phyloP scores from a whole-genome alignment of 2,113 vertebrate species.

The Actenoides lindsayi region DNA sequence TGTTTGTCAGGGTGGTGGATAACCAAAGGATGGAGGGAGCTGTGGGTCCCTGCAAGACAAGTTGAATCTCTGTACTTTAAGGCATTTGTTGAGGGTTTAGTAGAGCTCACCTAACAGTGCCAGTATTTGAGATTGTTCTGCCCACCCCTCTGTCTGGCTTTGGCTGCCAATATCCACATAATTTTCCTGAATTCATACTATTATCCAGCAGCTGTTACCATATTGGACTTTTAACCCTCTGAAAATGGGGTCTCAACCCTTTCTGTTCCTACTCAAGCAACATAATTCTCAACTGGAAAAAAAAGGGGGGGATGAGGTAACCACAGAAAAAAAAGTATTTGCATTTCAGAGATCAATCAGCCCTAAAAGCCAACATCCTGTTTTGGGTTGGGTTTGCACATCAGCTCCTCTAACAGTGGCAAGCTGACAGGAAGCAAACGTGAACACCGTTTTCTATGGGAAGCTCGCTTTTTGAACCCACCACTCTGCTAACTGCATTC shows the following conservation, averaged over 20 bases:
- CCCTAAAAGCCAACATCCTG: conserved; percentile 72
- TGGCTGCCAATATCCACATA: neutral
- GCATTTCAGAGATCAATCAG: conserved; percentile 50
- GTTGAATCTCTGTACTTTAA: neutral
- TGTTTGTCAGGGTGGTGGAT: neutral
- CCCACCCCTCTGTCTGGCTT: neutral
- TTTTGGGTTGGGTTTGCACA: conserved; percentile 58
- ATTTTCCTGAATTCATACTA: neutral
- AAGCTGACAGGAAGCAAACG: conserved; percentile 58
- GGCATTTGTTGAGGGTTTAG: neutral
- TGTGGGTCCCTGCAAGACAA: neutral
- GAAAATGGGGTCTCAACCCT: neutral
- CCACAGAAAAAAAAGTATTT: neutral
- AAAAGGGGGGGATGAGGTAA: neutral
- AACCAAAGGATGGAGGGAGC: neutral
- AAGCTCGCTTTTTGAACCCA: neutral
- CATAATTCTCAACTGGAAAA: neutral
- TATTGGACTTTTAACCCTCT: neutral
- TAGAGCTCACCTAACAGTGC: neutral
- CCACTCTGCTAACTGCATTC: neutral
- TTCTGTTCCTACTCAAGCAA: neutral
- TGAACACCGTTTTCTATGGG: neutral
- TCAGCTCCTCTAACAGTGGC: neutral
- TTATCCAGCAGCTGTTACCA: neutral
- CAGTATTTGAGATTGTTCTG: neutral